Base-by-base conservation (phyloP, 2,113 vertebrate genomes). In the Bufo bufo region DNA sequence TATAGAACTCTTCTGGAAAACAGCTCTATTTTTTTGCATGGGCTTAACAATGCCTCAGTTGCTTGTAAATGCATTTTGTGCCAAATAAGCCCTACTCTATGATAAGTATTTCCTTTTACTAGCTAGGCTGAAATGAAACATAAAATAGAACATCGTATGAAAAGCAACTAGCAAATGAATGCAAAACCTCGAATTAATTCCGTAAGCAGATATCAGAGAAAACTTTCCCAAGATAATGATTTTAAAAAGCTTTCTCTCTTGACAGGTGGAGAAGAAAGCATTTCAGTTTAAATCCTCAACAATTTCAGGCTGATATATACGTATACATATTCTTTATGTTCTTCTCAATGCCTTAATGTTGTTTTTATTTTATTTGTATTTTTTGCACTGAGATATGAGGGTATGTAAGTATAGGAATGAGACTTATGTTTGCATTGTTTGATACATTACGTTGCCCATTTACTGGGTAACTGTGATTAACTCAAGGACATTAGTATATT, bases 171-270 rank as follows among this genome's bases (percentile, higher is more conserved):
- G 85, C 16, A 87, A 87, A 87, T 87, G 77, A 80, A 87, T 87
- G 58, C 77, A 87, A 80, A 66, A 87, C 85, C 77, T 80, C 81
- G 85, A 87, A 87, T 87, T 87, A 69, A 87, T 87, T 79, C 85
- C 17, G 16, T 52, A 71, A 71, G 84, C 84, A 43, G 75, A 71
- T 87, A 87, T 87, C 61, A 71, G 23, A 81, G n/a, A 10, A 80
- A 87, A 87, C 49, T 87, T 87, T 87, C 75, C 75, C 77, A 66
- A 87, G 74, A 87, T 87, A 87, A 80, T 80, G 77, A 87, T 87
- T 87, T 87, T 69, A 66, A 52, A 86, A 69, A 79, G 75, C 50
- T 33, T 33, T 56, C 14, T 87, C 49, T 81, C 63, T 71, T 81
- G 77, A 77, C 61, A 80, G 65, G 63, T 80, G 52, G 47, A 86